Evolutionary conservation across 2,888 invertebrate genomes (phyloP).

Genomic region (Acleris literana): DNA sequence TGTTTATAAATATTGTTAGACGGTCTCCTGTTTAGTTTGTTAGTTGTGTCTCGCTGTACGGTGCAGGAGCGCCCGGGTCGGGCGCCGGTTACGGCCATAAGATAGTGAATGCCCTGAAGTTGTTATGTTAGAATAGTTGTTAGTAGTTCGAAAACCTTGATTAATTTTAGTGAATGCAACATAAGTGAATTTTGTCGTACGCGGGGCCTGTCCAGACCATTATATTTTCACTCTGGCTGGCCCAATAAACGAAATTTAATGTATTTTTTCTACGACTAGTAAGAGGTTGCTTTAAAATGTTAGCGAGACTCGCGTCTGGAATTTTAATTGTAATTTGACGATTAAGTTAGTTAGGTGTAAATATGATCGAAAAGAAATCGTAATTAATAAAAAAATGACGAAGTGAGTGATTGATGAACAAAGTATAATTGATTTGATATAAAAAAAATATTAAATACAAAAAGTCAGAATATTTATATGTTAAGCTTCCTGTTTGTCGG

Average conservation of each 20-base stretch:
- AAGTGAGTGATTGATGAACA: slow-evolving; percentile 36
- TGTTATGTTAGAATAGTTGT: slow-evolving; percentile 6
- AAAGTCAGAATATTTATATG: slow-evolving; percentile 27
- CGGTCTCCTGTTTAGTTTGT: no score
- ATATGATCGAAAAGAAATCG: slow-evolving; percentile 35
- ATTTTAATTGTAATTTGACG: slow-evolving; percentile 35
- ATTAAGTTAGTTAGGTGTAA: slow-evolving; percentile 37
- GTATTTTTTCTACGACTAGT: slow-evolving; percentile 36
- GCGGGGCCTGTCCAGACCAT: slow-evolving; percentile 28
- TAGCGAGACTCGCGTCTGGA: slow-evolving; percentile 32
- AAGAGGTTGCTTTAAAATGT: slow-evolving; percentile 31
- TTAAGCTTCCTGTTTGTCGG: slow-evolving; percentile 25
- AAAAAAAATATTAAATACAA: slow-evolving; percentile 29
- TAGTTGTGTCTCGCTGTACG: no score
- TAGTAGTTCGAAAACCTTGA: slow-evolving; percentile 21
- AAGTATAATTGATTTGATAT: slow-evolving; percentile 36
- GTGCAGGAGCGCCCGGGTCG: no score
- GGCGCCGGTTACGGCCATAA: no score
- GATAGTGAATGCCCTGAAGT: no score
- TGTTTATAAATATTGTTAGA: no score
- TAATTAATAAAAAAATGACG: slow-evolving; percentile 36
- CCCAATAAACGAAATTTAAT: slow-evolving; percentile 34
- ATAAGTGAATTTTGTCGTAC: slow-evolving; percentile 33
- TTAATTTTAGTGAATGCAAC: slow-evolving; percentile 14
- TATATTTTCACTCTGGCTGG: slow-evolving; percentile 35